Percentiles rank a stretch among this genome's conserved stretches.
Conservation (phyloP, 2,113 vertebrate species). For the Leuciscus idus region DNA sequence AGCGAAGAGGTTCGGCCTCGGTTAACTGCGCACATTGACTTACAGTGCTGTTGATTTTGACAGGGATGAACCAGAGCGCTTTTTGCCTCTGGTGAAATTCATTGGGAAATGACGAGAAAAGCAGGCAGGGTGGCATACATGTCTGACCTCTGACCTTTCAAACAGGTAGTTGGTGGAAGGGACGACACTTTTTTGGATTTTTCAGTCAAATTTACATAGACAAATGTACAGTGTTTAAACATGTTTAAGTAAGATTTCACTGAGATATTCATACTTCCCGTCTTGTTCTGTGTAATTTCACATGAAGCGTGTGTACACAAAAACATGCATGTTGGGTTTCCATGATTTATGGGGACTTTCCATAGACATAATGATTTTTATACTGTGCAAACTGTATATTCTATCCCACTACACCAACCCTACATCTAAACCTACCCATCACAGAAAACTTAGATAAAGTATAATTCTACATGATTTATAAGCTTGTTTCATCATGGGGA, state of each 20-base stretch:
- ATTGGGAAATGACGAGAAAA: neutral
- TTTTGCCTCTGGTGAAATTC: neutral
- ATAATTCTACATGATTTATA: too few species aligned
- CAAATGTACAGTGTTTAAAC: constrained; percentile 8
- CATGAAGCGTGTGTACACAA: neutral
- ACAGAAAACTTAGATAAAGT: too few species aligned
- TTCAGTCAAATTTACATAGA: constrained; percentile 17
- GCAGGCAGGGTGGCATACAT: neutral
- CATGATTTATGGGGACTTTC: too few species aligned
- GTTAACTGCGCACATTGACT: constrained; percentile 9
- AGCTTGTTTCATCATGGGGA: too few species aligned
- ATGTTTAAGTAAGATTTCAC: neutral
- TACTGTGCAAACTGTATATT: too few species aligned
- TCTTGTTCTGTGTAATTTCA: neutral
- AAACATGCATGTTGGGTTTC: neutral
- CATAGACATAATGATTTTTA: too few species aligned
- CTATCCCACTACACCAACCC: too few species aligned
- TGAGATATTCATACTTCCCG: neutral
- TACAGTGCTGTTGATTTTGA: constrained; percentile 16
- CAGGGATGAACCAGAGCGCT: neutral
- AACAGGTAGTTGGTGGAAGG: neutral
- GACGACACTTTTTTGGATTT: neutral
- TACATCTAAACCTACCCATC: too few species aligned
- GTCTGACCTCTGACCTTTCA: constrained; percentile 27
- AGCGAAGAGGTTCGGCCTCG: constrained; percentile 59